phyloP scores from a whole-genome alignment of 2,113 vertebrate species.

The Pedionomus torquatus region DNA sequence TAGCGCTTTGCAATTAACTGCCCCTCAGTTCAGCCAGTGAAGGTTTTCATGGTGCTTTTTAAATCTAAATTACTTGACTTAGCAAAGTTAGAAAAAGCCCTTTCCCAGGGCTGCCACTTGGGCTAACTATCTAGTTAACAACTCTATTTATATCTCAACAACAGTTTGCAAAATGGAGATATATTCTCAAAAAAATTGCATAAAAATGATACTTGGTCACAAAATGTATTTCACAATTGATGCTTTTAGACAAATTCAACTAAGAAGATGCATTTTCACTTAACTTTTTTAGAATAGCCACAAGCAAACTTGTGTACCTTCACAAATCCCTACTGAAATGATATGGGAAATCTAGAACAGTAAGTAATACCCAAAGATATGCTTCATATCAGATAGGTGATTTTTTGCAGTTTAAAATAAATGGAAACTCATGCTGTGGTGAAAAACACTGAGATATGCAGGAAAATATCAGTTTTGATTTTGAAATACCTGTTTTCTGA shows the following conservation, averaged over 20 bases:
- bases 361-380: not conserved
- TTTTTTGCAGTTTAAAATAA: not conserved
- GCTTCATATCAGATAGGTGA: not conserved
- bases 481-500: not conserved
- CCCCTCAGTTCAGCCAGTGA: not conserved
- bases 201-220: not conserved
- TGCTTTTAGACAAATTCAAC: not conserved
- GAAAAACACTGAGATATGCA: not conserved
- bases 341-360: not conserved
- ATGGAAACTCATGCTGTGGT: not conserved
- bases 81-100: not conserved
- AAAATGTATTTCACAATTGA: not conserved
- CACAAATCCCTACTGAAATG: not conserved
- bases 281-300: not conserved
- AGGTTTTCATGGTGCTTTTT: not conserved
- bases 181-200: not conserved
- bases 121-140: not conserved
- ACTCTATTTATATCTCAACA: not conserved
- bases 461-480: not conserved
- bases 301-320: not conserved
- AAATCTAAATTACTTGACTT: not conserved
- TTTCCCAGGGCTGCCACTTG: not conserved
- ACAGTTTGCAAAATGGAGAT: not conserved
- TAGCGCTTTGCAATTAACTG: conserved; percentile 22
- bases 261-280: not conserved